Conservation (phyloP, 1,140 invertebrate genomes). For the Ladona fulva region DNA sequence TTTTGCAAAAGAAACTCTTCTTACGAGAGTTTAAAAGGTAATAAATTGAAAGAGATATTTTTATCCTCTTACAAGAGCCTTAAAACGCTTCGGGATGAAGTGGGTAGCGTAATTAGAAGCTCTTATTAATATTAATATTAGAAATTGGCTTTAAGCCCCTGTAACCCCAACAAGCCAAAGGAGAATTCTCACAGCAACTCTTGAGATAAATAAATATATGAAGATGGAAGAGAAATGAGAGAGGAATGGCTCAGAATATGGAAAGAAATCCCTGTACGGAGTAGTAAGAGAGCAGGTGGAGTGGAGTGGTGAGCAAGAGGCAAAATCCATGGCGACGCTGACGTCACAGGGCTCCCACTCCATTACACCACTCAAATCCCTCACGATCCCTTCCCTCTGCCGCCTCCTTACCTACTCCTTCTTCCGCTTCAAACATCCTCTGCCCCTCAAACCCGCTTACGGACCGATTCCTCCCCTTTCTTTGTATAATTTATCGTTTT, state of each 20-base stretch:
- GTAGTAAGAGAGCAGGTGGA: background rate
- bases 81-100: no score
- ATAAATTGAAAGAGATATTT: no score
- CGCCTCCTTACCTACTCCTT: background rate
- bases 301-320: background rate
- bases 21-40: no score
- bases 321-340: background rate
- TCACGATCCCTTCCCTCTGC: background rate
- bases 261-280: background rate
- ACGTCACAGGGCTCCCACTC: background rate
- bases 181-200: no score
- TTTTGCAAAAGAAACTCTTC: no score
- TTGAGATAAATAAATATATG: background rate
- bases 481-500: conserved; percentile 1
- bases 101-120: no score
- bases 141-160: no score
- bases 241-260: background rate
- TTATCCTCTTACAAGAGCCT: no score
- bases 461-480: background rate
- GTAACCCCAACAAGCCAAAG: no score
- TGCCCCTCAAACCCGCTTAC: background rate
- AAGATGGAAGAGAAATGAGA: background rate
- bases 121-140: no score
- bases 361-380: background rate
- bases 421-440: background rate